These are phyloP conservation scores for Nasua narica DNA, from an alignment of 2,797 vertebrate genomes.

Conservation along the genomic window DNA sequence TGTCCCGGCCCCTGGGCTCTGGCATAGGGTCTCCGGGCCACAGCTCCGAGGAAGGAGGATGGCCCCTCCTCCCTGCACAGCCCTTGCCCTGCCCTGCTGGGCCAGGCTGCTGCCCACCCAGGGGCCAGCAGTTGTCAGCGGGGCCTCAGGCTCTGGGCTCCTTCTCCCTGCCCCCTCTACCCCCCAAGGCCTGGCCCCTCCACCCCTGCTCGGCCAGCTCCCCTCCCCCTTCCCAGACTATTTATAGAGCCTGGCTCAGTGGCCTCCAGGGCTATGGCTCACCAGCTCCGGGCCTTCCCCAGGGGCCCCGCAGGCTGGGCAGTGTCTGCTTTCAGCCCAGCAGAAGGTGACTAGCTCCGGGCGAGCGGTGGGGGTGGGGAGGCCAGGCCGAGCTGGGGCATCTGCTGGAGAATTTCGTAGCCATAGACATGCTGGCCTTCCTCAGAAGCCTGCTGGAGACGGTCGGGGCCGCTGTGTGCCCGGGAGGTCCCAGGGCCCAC, in stretches of 20 bases:
- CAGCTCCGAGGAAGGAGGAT: neutral
- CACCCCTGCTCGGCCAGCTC: neutral
- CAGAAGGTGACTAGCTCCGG: conserved; percentile 56
- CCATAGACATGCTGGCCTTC: neutral
- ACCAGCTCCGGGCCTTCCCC: conserved; percentile 16
- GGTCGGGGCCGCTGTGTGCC: neutral
- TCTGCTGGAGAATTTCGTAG: neutral
- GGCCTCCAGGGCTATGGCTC: conserved; percentile 8
- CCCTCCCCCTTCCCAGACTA: conserved; percentile 42
- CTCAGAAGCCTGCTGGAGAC: neutral
- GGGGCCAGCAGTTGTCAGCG: neutral
- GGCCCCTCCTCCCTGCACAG: neutral
- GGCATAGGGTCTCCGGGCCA: neutral
- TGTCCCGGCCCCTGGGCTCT: neutral
- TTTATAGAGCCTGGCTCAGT: conserved; percentile 69
- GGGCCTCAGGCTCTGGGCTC: neutral
- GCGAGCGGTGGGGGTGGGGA: neutral
- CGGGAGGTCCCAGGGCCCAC: neutral
- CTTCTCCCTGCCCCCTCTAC: neutral
- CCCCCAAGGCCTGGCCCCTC: neutral
- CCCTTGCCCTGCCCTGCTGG: neutral
- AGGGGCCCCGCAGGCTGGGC: conserved; percentile 23
- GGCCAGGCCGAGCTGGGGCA: neutral
- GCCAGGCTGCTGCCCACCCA: neutral
- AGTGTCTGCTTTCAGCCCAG: conserved; percentile 71